Percentiles rank a stretch among this genome's conserved stretches.
Evolutionary conservation across 2,797 vertebrate genomes (phyloP).

Genomic region (Adrianichthys oophorus): DNA sequence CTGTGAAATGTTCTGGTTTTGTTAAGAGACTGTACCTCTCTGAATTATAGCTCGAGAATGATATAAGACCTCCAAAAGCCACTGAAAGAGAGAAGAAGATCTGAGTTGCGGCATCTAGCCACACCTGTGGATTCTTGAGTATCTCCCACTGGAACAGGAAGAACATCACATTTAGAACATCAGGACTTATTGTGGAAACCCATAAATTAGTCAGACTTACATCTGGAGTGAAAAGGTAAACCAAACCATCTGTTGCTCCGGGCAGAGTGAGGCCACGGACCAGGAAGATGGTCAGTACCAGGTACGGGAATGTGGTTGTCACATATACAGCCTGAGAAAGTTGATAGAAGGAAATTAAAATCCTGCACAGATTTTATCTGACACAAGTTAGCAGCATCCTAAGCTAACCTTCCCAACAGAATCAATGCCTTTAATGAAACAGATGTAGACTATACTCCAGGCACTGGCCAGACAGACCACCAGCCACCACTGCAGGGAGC

Average conservation of each 20-base stretch:
- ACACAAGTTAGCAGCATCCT: background rate
- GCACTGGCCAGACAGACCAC: slow-evolving; percentile 79
- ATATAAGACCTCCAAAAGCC: slow-evolving; percentile 89
- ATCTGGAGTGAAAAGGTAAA: slow-evolving; percentile 87
- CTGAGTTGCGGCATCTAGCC: slow-evolving; percentile 92
- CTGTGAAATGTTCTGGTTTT: too few species aligned
- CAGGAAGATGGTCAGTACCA: slow-evolving; percentile 88
- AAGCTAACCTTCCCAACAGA: slow-evolving; percentile 87
- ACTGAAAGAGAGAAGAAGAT: slow-evolving; percentile 94
- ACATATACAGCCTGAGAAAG: slow-evolving; percentile 85
- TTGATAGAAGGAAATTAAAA: background rate
- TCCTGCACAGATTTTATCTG: background rate
- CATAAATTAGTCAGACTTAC: slow-evolving; percentile 72
- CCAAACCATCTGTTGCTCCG: slow-evolving; percentile 81
- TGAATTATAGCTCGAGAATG: slow-evolving; percentile 89
- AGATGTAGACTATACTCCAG: slow-evolving; percentile 86
- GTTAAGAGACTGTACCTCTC: slow-evolving; percentile 70
- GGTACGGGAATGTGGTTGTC: slow-evolving; percentile 86
- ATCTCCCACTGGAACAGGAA: slow-evolving; percentile 61
- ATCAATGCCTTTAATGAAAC: slow-evolving; percentile 87
- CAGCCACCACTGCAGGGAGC: slow-evolving; percentile 83
- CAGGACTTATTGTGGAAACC: background rate
- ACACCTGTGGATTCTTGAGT: slow-evolving; percentile 84
- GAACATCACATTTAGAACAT: background rate
- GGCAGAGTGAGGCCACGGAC: slow-evolving; percentile 84